phyloP scores from a whole-genome alignment of 2,888 invertebrate species.

The Opisthograptis luteolata region DNA sequence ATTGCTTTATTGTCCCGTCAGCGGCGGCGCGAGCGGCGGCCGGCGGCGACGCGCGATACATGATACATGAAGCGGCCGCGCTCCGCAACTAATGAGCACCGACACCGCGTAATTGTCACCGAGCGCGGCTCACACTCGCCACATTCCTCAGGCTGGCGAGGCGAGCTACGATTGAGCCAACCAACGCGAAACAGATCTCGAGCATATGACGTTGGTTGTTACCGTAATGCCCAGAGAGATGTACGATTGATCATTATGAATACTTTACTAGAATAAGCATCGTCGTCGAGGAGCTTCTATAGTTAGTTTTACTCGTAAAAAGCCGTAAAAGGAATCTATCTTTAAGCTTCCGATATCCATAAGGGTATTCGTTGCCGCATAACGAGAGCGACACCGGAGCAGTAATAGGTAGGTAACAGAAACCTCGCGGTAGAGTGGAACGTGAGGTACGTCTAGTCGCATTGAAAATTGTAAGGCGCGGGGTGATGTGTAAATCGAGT shows the following conservation, averaged over 20 bases:
- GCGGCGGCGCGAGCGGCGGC: slow-evolving; percentile 49
- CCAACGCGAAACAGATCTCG: slow-evolving; percentile 57
- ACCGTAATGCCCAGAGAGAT: slow-evolving; percentile 45
- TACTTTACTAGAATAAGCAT: slow-evolving; percentile 54
- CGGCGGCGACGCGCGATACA: slow-evolving; percentile 71
- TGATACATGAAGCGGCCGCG: slow-evolving; percentile 77
- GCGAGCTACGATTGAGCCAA: slow-evolving; percentile 60
- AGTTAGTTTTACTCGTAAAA: slow-evolving; percentile 39
- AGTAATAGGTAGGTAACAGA: slow-evolving; percentile 44
- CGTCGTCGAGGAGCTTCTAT: slow-evolving; percentile 43
- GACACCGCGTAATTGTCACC: slow-evolving; percentile 74
- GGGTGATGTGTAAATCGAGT: slow-evolving; percentile 66
- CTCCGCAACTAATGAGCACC: slow-evolving; percentile 73
- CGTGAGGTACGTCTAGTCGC: slow-evolving; percentile 51
- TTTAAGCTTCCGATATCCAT: slow-evolving; percentile 24
- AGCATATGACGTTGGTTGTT: slow-evolving; percentile 59
- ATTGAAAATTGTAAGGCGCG: slow-evolving; percentile 57
- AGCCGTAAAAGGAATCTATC: slow-evolving; percentile 32
- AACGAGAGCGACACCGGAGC: slow-evolving; percentile 26
- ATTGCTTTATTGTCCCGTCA: slow-evolving; percentile 80
- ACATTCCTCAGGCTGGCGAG: slow-evolving; percentile 46
- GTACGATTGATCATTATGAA: slow-evolving; percentile 61
- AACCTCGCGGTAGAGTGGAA: slow-evolving; percentile 31
- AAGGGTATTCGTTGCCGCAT: slow-evolving; percentile 26
- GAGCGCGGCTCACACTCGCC: slow-evolving; percentile 51